Evolutionary conservation across 1,140 invertebrate species (phyloP).

Genomic region (Drosophila neocordata): DNA sequence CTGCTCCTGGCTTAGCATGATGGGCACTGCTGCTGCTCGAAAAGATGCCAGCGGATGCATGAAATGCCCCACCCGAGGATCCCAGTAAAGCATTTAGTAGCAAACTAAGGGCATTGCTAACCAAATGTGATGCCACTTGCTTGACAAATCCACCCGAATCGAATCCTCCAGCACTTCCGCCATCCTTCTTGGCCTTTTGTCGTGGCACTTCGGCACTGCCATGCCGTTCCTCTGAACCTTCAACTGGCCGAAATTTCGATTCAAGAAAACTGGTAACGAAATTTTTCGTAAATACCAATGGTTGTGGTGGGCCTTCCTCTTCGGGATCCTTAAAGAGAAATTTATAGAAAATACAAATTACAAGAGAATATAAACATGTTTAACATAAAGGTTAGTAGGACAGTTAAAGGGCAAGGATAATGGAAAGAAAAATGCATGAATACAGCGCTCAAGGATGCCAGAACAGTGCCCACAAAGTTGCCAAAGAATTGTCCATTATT

Average conservation of each 20-base stretch:
- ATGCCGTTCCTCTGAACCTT: conserved; percentile 56
- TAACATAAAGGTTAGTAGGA: conserved; percentile 44
- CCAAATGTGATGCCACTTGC: conserved; percentile 71
- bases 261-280: conserved; percentile 69
- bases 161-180: conserved; percentile 42
- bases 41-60: conserved; percentile 64
- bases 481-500: conserved; percentile 83
- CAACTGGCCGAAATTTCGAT: conserved; percentile 61
- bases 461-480: conserved; percentile 79
- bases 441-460: conserved; percentile 82
- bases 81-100: conserved; percentile 76
- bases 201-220: conserved; percentile 43
- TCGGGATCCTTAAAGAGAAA: conserved; percentile 69
- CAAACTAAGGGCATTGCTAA: conserved; percentile 68
- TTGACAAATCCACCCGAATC: conserved; percentile 76
- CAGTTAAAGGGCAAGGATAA: conserved; percentile 23
- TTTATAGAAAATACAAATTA: not conserved
- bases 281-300: conserved; percentile 68
- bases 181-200: conserved; percentile 44
- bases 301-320: conserved; percentile 74
- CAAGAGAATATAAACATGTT: not conserved
- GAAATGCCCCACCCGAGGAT: conserved; percentile 71
- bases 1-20: conserved; percentile 36
- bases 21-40: conserved; percentile 64
- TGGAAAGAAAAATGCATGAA: conserved; percentile 41